A percentile compares a stretch with the other conserved stretches of the same genome.
These are phyloP conservation scores for Lycophotia porphyrea DNA, from an alignment of 2,888 invertebrate genomes.

Conservation along the genomic window DNA sequence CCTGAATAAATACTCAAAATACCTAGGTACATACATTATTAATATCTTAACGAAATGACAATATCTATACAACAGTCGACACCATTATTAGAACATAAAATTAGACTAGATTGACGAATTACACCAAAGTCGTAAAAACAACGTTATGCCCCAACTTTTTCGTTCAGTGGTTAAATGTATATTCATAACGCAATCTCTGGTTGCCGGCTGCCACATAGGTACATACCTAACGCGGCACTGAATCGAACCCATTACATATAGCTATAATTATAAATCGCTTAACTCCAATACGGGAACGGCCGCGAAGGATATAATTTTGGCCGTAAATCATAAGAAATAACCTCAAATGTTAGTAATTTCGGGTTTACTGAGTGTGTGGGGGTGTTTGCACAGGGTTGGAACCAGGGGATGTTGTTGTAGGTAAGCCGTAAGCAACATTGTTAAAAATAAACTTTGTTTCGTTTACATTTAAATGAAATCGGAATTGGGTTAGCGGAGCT, in stretches of 20 bases:
- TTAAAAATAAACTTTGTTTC: conserved; percentile 59
- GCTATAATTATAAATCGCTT: conserved; percentile 65
- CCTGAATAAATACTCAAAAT: not conserved
- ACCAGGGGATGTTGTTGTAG: conserved; percentile 43
- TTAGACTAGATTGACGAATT: conserved; percentile 30
- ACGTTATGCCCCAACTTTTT: conserved; percentile 2
- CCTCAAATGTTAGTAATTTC: conserved; percentile 82
- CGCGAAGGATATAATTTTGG: conserved; percentile 68
- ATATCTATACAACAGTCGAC: no score
- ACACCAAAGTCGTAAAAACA: conserved; percentile 8
- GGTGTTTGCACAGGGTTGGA: conserved; percentile 52
- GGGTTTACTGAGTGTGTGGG: conserved; percentile 57
- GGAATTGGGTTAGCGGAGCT: conserved; percentile 51
- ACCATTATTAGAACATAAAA: conserved; percentile 18
- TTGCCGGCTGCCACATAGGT: not conserved
- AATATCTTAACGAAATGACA: not conserved
- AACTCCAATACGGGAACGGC: conserved; percentile 59
- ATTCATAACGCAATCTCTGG: conserved; percentile 39
- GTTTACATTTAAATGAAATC: conserved; percentile 51
- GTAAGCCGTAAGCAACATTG: conserved; percentile 33
- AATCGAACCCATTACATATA: conserved; percentile 51
- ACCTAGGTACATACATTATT: not conserved
- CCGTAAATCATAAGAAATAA: conserved; percentile 82
- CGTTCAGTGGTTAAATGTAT: conserved; percentile 18
- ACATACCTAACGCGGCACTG: conserved; percentile 24